Percentiles rank a stretch among this genome's conserved stretches.
phyloP scores from a whole-genome alignment of 1,140 invertebrate species.

The Branchinecta lindahli region DNA sequence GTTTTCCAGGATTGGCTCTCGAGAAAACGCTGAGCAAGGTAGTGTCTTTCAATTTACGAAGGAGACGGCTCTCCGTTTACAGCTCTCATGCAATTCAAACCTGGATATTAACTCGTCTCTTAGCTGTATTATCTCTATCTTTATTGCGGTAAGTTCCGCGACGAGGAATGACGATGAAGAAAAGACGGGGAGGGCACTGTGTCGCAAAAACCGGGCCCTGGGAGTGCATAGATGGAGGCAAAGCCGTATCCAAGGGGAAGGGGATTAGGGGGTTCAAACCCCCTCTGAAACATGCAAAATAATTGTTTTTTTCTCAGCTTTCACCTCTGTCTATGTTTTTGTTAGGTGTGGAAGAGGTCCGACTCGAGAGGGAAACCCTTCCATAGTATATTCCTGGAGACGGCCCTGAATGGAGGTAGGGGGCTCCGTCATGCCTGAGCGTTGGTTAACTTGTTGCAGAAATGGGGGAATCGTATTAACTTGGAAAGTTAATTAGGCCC shows the following conservation, averaged over 20 bases:
- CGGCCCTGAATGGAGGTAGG: too few species aligned
- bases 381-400: too few species aligned
- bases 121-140: background rate
- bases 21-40: background rate
- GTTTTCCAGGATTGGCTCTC: background rate
- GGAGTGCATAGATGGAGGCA: background rate
- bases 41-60: background rate
- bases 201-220: background rate
- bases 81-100: slow-evolving; percentile 4
- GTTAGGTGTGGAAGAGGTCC: too few species aligned
- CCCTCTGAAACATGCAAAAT: too few species aligned
- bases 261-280: too few species aligned
- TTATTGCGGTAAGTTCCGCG: background rate
- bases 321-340: too few species aligned
- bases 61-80: background rate
- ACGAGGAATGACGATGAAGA: background rate
- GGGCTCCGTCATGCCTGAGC: too few species aligned
- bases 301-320: too few species aligned
- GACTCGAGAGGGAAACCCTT: too few species aligned
- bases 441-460: too few species aligned
- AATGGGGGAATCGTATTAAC: too few species aligned
- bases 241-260: background rate
- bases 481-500: too few species aligned
- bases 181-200: background rate
- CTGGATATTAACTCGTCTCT: background rate